Conservation (phyloP, 1,140 invertebrate genomes). For the Sitophilus oryzae region DNA sequence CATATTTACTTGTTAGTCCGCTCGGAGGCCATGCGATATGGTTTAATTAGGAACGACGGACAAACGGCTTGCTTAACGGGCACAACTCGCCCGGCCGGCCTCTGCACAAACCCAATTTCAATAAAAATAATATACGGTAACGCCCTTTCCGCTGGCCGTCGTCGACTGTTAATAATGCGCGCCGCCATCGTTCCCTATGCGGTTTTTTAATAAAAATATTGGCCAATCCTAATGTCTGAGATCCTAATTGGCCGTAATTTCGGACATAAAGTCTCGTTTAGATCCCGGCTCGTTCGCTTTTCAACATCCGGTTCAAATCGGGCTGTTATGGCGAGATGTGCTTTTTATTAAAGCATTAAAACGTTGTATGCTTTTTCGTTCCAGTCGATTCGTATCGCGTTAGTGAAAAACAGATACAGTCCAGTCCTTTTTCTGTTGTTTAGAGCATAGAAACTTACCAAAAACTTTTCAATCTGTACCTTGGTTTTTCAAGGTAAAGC, state of each 20-base stretch:
- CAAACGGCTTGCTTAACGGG: slow-evolving; percentile 19
- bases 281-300: too few relatives aligned
- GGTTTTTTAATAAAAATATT: slow-evolving; percentile 28
- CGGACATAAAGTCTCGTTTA: slow-evolving; percentile 17
- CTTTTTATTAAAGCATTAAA: too few relatives aligned
- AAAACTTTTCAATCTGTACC: too few relatives aligned
- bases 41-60: slow-evolving; percentile 25
- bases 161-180: slow-evolving; percentile 23
- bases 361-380: too few relatives aligned
- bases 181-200: slow-evolving; percentile 19
- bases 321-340: too few relatives aligned
- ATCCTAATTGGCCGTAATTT: slow-evolving; percentile 24
- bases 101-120: slow-evolving; percentile 21
- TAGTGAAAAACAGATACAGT: too few relatives aligned
- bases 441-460: too few relatives aligned
- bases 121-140: slow-evolving; percentile 26
- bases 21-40: slow-evolving; percentile 20
- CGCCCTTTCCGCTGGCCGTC: slow-evolving; percentile 15
- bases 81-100: slow-evolving; percentile 19
- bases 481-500: too few relatives aligned
- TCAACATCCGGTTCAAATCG: too few relatives aligned
- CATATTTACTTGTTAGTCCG: slow-evolving; percentile 25
- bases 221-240: slow-evolving; percentile 21
- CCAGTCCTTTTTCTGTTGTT: too few relatives aligned
- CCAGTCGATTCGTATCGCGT: too few relatives aligned